Percentiles rank a stretch among this genome's conserved stretches.
These are phyloP conservation scores for Nasonia oneida DNA, from an alignment of 2,888 invertebrate species.

Conservation along the genomic window DNA sequence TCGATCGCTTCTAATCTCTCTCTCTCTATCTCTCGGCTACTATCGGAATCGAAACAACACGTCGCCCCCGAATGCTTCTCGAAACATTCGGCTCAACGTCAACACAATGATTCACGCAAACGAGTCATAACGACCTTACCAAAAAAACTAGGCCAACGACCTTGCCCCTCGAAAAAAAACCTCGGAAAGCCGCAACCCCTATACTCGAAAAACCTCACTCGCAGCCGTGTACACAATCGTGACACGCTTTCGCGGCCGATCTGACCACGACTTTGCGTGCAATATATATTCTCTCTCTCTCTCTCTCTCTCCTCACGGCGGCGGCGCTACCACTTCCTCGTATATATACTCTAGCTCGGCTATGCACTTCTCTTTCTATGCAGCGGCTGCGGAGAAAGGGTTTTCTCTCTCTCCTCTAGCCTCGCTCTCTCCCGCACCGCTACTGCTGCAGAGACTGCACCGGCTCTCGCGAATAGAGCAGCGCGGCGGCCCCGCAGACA, in stretches of 20 bases:
- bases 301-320: not conserved
- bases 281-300: not conserved
- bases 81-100: too few species aligned
- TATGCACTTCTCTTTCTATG: constrained; percentile 29
- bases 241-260: constrained; percentile 51
- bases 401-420: constrained; percentile 39
- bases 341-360: not conserved
- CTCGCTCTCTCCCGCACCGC: constrained; percentile 30
- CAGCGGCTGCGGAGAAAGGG: constrained; percentile 47
- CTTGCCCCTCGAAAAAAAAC: too few species aligned
- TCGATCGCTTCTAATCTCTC: too few species aligned
- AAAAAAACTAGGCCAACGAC: too few species aligned
- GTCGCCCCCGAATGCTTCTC: too few species aligned
- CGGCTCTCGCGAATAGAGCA: constrained; percentile 51
- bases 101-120: too few species aligned
- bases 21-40: too few species aligned
- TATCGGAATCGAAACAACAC: too few species aligned
- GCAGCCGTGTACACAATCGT: not conserved
- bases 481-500: constrained; percentile 21
- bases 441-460: not conserved
- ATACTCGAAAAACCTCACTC: not conserved
- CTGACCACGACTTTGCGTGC: not conserved
- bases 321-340: constrained; percentile 5
- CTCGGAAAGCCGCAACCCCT: too few species aligned
- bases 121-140: too few species aligned